Percentiles rank a stretch among this genome's conserved stretches.
Evolutionary conservation across 1,140 invertebrate species (phyloP).

Genomic region (Macrotrachela quadricornifera): DNA sequence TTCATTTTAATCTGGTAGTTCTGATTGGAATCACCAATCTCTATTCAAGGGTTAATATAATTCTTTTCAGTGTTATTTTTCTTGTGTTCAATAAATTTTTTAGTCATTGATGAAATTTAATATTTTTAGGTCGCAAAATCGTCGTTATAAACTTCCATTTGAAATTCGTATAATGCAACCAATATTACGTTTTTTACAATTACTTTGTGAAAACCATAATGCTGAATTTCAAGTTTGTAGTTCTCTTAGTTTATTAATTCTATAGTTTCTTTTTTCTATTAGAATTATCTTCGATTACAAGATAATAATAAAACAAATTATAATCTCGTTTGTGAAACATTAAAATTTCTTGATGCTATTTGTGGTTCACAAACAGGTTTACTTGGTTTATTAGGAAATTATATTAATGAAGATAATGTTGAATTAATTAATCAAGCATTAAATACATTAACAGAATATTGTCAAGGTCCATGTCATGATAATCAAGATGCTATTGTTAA

Average conservation of each 20-base stretch:
- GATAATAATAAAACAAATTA: conserved; percentile 44
- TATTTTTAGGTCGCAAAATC: too few relatives aligned
- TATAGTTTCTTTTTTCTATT: too few relatives aligned
- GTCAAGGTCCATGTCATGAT: conserved; percentile 93
- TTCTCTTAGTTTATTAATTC: too few relatives aligned
- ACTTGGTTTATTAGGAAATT: conserved; percentile 74
- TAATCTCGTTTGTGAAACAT: conserved; percentile 86
- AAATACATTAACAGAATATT: conserved; percentile 96
- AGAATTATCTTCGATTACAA: too few relatives aligned
- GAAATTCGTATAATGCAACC: conserved; percentile 87
- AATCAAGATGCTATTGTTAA: conserved; percentile 90
- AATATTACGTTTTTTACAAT: conserved; percentile 78
- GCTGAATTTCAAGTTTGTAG: conserved; percentile 55
- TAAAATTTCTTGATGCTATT: conserved; percentile 94
- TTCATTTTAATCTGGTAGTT: too few relatives aligned
- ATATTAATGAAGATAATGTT: conserved; percentile 94
- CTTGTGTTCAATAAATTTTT: too few relatives aligned
- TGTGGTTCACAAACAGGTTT: conserved; percentile 98
- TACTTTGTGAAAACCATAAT: conserved; percentile 97
- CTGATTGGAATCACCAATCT: too few relatives aligned
- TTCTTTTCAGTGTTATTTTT: too few relatives aligned
- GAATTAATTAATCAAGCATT: conserved; percentile 88
- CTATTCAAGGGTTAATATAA: too few relatives aligned
- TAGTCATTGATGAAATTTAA: too few relatives aligned
- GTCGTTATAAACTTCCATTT: conserved; percentile 37